Evolutionary conservation across 2,797 vertebrate species (phyloP).

Genomic region (Sebastes hopkinsi): DNA sequence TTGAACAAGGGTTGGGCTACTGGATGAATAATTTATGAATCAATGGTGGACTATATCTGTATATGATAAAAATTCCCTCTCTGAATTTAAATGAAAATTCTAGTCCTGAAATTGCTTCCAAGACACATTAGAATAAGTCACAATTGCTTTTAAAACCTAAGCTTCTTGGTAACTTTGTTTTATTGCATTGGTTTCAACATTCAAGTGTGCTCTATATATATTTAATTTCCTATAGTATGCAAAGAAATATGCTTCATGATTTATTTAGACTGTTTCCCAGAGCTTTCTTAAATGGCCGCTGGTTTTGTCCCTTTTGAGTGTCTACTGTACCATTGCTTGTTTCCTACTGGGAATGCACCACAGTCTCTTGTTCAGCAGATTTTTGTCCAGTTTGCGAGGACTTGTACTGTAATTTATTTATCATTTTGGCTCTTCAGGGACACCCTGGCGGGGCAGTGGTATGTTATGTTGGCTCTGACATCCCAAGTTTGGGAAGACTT

Average conservation of each 20-base stretch:
- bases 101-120: neutral
- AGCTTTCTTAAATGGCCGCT: neutral
- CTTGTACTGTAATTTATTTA: neutral
- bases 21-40: constrained; percentile 19
- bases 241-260: constrained; percentile 23
- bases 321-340: neutral
- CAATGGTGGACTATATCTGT: neutral
- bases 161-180: neutral
- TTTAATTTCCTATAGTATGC: neutral
- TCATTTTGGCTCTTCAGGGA: neutral
- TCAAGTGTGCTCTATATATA: neutral
- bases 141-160: neutral
- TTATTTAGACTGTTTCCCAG: constrained; percentile 36
- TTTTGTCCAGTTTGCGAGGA: neutral
- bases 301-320: constrained; percentile 7
- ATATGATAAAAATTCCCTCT: neutral
- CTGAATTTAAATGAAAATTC: neutral
- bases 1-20: neutral
- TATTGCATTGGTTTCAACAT: neutral
- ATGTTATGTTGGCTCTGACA: neutral
- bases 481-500: neutral
- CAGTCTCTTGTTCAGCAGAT: constrained; percentile 18
- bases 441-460: neutral
- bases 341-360: constrained; percentile 15
- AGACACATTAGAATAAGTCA: neutral